These are phyloP conservation scores for Chloroclysta siterata DNA, from an alignment of 2,888 invertebrate species.

Conservation along the genomic window DNA sequence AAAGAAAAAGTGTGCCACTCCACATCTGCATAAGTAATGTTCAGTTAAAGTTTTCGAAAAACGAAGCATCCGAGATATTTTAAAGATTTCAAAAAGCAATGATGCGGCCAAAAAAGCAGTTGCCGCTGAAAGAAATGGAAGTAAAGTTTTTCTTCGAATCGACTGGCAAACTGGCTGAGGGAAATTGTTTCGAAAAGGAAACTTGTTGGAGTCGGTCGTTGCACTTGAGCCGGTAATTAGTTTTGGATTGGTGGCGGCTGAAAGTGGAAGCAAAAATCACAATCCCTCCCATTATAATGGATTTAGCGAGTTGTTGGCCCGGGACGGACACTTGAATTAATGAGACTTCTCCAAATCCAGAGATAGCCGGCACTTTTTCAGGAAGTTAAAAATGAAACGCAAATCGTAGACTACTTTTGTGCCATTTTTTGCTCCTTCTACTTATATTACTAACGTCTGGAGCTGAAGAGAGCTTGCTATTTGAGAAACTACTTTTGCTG, in stretches of 20 bases:
- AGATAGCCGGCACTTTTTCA: conserved; percentile 46
- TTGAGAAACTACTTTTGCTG: neutral
- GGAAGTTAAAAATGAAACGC: conserved; percentile 23
- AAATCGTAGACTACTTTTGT: conserved; percentile 12
- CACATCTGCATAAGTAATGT: neutral
- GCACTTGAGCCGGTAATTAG: conserved; percentile 65
- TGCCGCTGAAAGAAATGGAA: neutral
- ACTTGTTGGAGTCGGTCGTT: conserved; percentile 51
- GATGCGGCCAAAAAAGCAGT: neutral
- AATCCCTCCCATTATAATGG: conserved; percentile 61
- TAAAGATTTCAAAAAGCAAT: neutral
- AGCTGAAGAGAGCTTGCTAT: neutral
- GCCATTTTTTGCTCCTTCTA: neutral
- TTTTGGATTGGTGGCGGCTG: conserved; percentile 58
- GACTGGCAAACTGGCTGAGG: neutral
- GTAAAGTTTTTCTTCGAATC: conserved; percentile 3
- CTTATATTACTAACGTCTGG: neutral
- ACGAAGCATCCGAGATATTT: neutral
- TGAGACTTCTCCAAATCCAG: conserved; percentile 55
- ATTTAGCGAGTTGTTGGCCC: conserved; percentile 57
- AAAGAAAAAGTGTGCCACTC: neutral
- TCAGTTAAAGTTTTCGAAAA: neutral
- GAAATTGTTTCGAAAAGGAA: conserved; percentile 43
- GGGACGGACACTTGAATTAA: conserved; percentile 62
- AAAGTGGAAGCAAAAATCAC: conserved; percentile 61